Percentiles rank a stretch among this genome's conserved stretches.
Conservation (phyloP, 2,113 vertebrate species). For the Gobiocypris rarus region DNA sequence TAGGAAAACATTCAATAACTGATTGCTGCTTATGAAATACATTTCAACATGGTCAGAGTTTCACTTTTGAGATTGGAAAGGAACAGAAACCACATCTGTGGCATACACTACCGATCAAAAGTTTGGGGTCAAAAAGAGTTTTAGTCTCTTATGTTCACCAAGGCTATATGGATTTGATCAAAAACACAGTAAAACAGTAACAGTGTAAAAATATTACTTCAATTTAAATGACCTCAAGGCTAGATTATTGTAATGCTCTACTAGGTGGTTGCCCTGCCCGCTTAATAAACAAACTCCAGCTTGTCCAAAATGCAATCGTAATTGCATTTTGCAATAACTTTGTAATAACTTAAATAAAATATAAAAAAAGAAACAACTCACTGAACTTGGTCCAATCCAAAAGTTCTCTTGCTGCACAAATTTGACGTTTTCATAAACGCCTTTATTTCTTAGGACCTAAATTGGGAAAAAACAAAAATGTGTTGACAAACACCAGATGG, state of each 20-base stretch:
- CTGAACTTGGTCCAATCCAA: conserved; percentile 98
- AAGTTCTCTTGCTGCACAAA: conserved; percentile 99
- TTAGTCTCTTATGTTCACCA: background rate
- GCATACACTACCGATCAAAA: background rate
- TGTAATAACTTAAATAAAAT: too few species aligned
- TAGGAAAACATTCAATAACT: background rate
- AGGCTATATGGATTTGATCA: background rate
- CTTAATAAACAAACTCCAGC: too few species aligned
- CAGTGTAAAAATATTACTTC: too few species aligned
- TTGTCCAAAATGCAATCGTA: too few species aligned
- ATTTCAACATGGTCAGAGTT: background rate
- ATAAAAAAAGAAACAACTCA: conserved; percentile 67
- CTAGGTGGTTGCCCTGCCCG: too few species aligned
- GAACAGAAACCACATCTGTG: background rate
- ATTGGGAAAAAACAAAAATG: conserved; percentile 10
- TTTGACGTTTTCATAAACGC: conserved; percentile 98
- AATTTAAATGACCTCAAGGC: too few species aligned
- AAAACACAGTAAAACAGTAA: background rate
- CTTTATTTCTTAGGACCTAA: conserved; percentile 96
- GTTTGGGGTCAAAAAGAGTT: background rate
- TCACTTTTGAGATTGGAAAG: background rate
- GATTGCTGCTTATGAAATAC: background rate
- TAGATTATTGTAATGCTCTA: too few species aligned
- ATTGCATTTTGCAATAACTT: too few species aligned
- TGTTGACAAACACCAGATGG: conserved; percentile 5